phyloP scores from a whole-genome alignment of 2,888 invertebrate genomes.

The Caradrina clavipalpis region DNA sequence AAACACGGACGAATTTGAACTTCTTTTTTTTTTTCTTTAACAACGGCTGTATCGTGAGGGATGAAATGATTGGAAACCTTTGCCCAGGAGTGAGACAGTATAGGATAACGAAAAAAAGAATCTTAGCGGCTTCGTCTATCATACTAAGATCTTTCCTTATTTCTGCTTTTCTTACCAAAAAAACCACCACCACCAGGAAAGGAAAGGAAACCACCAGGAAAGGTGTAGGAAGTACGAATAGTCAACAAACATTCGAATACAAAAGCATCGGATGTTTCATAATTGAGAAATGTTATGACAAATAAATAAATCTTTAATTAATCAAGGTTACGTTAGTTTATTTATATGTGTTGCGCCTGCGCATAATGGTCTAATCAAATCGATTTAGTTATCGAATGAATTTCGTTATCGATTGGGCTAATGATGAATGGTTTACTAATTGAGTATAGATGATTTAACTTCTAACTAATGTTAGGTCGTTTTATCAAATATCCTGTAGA shows the following conservation, averaged over 20 bases:
- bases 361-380: slow-evolving; percentile 40
- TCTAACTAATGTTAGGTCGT: slow-evolving; percentile 30
- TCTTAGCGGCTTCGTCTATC: too few species aligned
- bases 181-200: too few species aligned
- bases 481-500: slow-evolving; percentile 39
- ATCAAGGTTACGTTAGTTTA: slow-evolving; percentile 35
- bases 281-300: slow-evolving; percentile 38
- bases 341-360: slow-evolving; percentile 26
- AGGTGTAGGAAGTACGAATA: slow-evolving; percentile 5
- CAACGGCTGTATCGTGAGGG: too few species aligned
- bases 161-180: too few species aligned
- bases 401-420: slow-evolving; percentile 32
- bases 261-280: slow-evolving; percentile 33
- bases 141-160: too few species aligned
- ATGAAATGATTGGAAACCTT: too few species aligned
- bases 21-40: too few species aligned
- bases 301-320: slow-evolving; percentile 45
- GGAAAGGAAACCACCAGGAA: too few species aligned
- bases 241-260: slow-evolving; percentile 43
- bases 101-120: too few species aligned
- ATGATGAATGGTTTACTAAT: slow-evolving; percentile 49
- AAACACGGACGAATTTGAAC: too few species aligned
- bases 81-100: too few species aligned
- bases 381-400: slow-evolving; percentile 35
- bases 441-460: slow-evolving; percentile 37